phyloP scores from a whole-genome alignment of 2,797 vertebrate genomes.

The Gymnothorax reevesii region DNA sequence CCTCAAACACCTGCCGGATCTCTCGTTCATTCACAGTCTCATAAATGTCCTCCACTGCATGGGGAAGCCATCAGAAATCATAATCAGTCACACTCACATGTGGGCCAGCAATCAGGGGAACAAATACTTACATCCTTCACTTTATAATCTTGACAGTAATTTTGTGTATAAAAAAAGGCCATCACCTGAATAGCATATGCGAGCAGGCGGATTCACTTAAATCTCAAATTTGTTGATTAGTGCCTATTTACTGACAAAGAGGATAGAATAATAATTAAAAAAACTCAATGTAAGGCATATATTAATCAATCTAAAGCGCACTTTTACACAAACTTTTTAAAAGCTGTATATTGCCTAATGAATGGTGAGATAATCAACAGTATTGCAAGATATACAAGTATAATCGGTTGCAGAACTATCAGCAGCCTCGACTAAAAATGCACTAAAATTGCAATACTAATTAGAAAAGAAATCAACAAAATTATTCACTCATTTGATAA shows the following conservation, averaged over 20 bases:
- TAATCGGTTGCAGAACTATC: background rate
- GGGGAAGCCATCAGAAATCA: conserved; percentile 35
- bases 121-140: too few species aligned
- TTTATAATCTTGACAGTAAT: too few species aligned
- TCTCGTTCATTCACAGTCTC: conserved; percentile 89
- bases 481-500: too few species aligned
- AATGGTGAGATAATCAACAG: background rate
- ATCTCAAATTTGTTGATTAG: too few species aligned
- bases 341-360: background rate
- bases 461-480: too few species aligned
- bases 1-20: conserved; percentile 94
- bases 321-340: background rate
- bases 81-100: background rate
- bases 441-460: too few species aligned
- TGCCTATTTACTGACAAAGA: too few species aligned
- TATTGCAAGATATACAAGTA: background rate
- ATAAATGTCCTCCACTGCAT: conserved; percentile 84
- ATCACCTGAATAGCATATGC: too few species aligned
- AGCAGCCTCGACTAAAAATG: too few species aligned
- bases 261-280: too few species aligned
- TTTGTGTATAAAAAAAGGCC: too few species aligned
- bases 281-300: background rate
- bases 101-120: background rate
- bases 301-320: background rate
- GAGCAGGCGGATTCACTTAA: too few species aligned